Evolutionary conservation across 2,113 vertebrate genomes (phyloP).

Genomic region (Protomyctophum bolini): DNA sequence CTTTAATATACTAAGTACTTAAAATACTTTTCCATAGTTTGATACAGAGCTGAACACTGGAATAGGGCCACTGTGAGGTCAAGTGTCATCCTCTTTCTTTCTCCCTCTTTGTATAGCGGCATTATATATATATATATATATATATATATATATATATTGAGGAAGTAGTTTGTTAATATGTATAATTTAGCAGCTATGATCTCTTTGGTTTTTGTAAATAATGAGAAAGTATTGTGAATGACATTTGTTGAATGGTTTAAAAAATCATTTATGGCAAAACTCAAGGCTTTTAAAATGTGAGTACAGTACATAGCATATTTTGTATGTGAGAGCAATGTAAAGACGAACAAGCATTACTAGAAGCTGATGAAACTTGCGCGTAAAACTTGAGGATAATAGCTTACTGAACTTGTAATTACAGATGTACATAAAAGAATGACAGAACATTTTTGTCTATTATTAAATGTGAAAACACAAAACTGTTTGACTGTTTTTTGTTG

Average conservation of each 20-base stretch:
- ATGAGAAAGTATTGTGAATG: constrained; percentile 93
- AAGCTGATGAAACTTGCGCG: constrained; percentile 65
- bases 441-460: constrained; percentile 85
- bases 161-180: constrained; percentile 91
- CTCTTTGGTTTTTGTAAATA: constrained; percentile 86
- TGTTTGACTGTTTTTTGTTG: constrained; percentile 3
- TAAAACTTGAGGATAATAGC: constrained; percentile 84
- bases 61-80: constrained; percentile 53
- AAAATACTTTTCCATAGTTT: no score
- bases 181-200: constrained; percentile 92
- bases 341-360: constrained; percentile 72
- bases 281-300: constrained; percentile 79
- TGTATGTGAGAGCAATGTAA: constrained; percentile 91
- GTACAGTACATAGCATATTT: constrained; percentile 79
- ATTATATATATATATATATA: constrained; percentile 71
- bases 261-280: constrained; percentile 73
- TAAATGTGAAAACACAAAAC: constrained; percentile 82
- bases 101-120: constrained; percentile 67
- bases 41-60: neutral
- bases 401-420: constrained; percentile 89
- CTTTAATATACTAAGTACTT: no score
- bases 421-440: constrained; percentile 90
- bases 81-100: constrained; percentile 20
- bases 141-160: constrained; percentile 59
- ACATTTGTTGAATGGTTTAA: constrained; percentile 84